These are phyloP conservation scores for Enteromius argenteus DNA, from an alignment of 2,797 vertebrate species.

Conservation along the genomic window DNA sequence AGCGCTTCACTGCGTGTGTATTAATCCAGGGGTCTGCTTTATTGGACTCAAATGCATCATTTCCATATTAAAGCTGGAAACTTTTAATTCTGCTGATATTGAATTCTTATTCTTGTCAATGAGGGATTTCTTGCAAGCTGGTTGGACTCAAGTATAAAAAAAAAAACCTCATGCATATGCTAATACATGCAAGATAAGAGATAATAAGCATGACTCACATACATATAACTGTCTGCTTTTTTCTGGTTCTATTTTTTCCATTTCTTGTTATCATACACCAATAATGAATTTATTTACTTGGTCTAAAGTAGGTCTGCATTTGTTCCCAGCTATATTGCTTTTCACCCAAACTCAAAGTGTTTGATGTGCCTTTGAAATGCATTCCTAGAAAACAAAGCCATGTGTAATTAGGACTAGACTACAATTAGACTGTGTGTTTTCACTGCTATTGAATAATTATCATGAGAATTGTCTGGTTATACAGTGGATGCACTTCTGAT, in stretches of 20 bases:
- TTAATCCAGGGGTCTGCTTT: slow-evolving; percentile 53
- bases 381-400: slow-evolving; percentile 79
- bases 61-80: slow-evolving; percentile 48
- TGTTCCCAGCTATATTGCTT: slow-evolving; percentile 67
- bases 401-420: slow-evolving; percentile 78
- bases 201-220: slow-evolving; percentile 74
- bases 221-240: slow-evolving; percentile 70
- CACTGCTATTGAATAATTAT: slow-evolving; percentile 79
- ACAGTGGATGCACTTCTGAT: slow-evolving; percentile 63
- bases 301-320: slow-evolving; percentile 68
- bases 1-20: neutral
- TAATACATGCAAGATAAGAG: slow-evolving; percentile 75
- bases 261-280: slow-evolving; percentile 80
- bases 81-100: slow-evolving; percentile 58
- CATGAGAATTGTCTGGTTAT: slow-evolving; percentile 69
- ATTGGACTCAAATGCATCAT: slow-evolving; percentile 36
- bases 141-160: slow-evolving; percentile 64
- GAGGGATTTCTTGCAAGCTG: slow-evolving; percentile 56
- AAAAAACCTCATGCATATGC: slow-evolving; percentile 68
- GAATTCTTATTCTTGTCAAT: slow-evolving; percentile 59
- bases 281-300: slow-evolving; percentile 77
- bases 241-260: slow-evolving; percentile 70
- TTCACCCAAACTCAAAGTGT: slow-evolving; percentile 76
- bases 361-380: slow-evolving; percentile 78
- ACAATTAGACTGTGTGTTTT: slow-evolving; percentile 78